These are phyloP conservation scores for Tringa solitaria DNA, from an alignment of 2,113 vertebrate species.

Conservation along the genomic window DNA sequence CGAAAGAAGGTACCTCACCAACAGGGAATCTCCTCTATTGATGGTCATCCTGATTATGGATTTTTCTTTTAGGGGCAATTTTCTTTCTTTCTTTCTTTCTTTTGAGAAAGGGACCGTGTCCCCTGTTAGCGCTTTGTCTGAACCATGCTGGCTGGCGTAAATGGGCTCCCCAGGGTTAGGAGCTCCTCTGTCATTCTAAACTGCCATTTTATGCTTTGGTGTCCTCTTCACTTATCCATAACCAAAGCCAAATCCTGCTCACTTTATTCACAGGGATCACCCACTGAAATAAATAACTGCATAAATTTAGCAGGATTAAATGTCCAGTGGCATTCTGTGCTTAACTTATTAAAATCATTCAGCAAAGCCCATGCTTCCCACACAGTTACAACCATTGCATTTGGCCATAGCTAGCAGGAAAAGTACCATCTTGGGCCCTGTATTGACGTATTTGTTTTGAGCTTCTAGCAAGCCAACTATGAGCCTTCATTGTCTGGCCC, in stretches of 20 bases:
- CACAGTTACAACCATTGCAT: neutral
- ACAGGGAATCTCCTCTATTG: slow-evolving; percentile 28
- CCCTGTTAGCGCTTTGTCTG: slow-evolving; percentile 18
- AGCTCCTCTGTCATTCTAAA: slow-evolving; percentile 39
- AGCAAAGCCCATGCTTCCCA: neutral
- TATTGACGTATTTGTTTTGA: neutral
- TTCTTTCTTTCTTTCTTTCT: slow-evolving; percentile 39
- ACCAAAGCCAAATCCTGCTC: slow-evolving; percentile 29
- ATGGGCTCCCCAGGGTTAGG: slow-evolving; percentile 42
- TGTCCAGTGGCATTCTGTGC: neutral
- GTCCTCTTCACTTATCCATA: slow-evolving; percentile 37
- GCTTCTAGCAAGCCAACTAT: neutral
- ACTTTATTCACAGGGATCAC: neutral
- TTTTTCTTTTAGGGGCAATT: slow-evolving; percentile 56
- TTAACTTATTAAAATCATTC: neutral
- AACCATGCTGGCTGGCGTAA: neutral
- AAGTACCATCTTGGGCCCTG: neutral
- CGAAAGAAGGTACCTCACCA: slow-evolving; percentile 31
- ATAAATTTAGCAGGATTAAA: slow-evolving; percentile 30
- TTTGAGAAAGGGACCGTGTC: slow-evolving; percentile 33
- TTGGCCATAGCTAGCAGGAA: neutral
- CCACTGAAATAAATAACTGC: slow-evolving; percentile 43
- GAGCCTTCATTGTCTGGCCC: neutral
- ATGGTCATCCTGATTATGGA: slow-evolving; percentile 49
- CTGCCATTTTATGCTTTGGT: slow-evolving; percentile 42